phyloP scores from a whole-genome alignment of 2,888 invertebrate genomes.

The Platycheirus rosarum region DNA sequence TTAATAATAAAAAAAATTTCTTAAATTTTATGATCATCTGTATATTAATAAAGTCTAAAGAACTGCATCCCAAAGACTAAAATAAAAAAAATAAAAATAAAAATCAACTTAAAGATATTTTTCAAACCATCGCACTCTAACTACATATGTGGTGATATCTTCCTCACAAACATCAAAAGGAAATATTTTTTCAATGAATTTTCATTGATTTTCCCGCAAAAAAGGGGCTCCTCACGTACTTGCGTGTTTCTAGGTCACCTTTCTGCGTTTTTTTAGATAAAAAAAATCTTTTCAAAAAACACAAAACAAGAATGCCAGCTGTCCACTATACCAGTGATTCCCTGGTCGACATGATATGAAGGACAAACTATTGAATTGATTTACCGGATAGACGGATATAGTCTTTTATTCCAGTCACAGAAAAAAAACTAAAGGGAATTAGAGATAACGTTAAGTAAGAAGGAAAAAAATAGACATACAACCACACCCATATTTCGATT shows the following conservation, averaged over 20 bases:
- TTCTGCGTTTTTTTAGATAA: conserved; percentile 45
- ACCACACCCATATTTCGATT: conserved; percentile 71
- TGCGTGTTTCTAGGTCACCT: conserved; percentile 63
- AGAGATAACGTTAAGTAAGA: conserved; percentile 10
- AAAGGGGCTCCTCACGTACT: conserved; percentile 16
- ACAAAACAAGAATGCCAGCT: neutral
- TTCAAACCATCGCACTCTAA: too few species aligned
- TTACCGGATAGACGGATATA: conserved; percentile 33
- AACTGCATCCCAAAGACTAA: too few species aligned
- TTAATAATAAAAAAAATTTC: too few species aligned
- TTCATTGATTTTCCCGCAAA: conserved; percentile 20
- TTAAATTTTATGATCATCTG: too few species aligned
- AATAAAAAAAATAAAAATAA: too few species aligned
- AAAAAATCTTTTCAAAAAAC: conserved; percentile 1
- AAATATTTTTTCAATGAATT: neutral
- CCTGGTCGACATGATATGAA: too few species aligned
- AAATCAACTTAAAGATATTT: too few species aligned
- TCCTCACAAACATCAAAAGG: too few species aligned
- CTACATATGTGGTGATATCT: too few species aligned
- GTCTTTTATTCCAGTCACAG: conserved; percentile 7
- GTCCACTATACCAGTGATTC: too few species aligned
- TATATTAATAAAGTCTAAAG: too few species aligned
- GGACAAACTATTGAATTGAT: conserved; percentile 34
- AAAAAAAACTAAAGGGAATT: conserved; percentile 5
- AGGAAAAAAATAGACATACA: conserved; percentile 24